These are phyloP conservation scores for Drosophila helvetica DNA, from an alignment of 2,888 invertebrate species.

Conservation along the genomic window DNA sequence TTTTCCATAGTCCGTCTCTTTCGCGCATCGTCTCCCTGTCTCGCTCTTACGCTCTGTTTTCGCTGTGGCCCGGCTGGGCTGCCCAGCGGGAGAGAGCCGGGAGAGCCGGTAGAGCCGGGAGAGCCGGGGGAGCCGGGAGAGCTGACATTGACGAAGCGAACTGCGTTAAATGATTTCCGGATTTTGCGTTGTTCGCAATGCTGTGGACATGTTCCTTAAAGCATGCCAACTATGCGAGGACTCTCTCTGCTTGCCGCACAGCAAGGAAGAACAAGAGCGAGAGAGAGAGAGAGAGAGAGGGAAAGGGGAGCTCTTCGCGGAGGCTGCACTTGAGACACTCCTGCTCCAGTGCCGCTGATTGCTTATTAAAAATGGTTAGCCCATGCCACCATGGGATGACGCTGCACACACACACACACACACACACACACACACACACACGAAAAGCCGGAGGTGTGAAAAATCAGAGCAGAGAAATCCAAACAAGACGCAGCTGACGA, in stretches of 20 bases:
- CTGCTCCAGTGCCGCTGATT: constrained; percentile 22
- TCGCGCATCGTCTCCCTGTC: neutral
- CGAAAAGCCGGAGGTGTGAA: constrained; percentile 76
- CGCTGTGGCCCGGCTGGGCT: constrained; percentile 3
- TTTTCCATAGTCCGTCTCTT: constrained; percentile 11
- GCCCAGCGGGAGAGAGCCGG: constrained; percentile 12
- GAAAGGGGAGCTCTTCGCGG: neutral
- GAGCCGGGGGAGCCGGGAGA: constrained; percentile 22
- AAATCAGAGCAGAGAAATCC: constrained; percentile 78
- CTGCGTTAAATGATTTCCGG: constrained; percentile 36
- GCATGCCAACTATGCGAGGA: neutral
- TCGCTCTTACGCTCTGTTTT: neutral
- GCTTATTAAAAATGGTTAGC: constrained; percentile 39
- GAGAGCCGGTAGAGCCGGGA: too few relatives aligned
- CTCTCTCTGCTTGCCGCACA: too few relatives aligned
- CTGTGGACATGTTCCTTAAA: constrained; percentile 10
- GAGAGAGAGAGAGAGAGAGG: neutral
- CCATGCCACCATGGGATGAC: constrained; percentile 14
- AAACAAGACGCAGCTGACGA: constrained; percentile 63
- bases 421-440: constrained; percentile 1
- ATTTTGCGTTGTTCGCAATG: constrained; percentile 41
- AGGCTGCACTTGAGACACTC: constrained; percentile 49
- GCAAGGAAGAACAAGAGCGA: neutral
- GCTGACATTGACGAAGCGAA: constrained; percentile 30
- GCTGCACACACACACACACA: constrained; percentile 16